Percentiles rank a stretch among this genome's conserved stretches.
These are phyloP conservation scores for Brachypodius melanocephalos DNA, from an alignment of 2,113 vertebrate species.

Conservation along the genomic window DNA sequence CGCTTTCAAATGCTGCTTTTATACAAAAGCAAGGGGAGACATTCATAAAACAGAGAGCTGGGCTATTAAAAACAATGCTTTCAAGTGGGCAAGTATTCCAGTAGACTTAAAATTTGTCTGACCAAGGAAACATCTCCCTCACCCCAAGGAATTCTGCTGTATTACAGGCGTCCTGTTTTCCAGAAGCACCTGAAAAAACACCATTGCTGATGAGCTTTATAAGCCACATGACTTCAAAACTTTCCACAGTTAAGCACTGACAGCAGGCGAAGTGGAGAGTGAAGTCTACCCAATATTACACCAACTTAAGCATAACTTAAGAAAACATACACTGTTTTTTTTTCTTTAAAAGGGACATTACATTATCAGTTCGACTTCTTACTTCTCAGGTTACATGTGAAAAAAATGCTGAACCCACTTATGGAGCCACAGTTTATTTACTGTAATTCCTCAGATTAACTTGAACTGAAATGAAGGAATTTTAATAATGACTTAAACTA, in stretches of 20 bases:
- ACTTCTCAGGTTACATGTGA: background rate
- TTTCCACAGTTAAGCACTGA: background rate
- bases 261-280: background rate
- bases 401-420: background rate
- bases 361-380: background rate
- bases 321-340: background rate
- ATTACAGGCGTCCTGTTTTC: background rate
- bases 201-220: background rate
- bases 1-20: background rate
- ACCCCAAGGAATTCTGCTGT: background rate
- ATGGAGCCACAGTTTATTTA: background rate
- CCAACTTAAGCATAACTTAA: background rate
- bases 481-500: background rate
- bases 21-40: background rate
- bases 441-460: background rate
- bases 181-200: background rate
- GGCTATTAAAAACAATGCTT: background rate
- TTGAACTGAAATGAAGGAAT: background rate
- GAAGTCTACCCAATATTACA: background rate
- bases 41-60: background rate
- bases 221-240: background rate
- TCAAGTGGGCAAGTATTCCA: background rate
- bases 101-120: background rate
- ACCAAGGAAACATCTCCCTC: background rate
- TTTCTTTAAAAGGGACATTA: background rate